Base-by-base conservation (phyloP, 2,888 invertebrate species). In the Leucophora obtusa region DNA sequence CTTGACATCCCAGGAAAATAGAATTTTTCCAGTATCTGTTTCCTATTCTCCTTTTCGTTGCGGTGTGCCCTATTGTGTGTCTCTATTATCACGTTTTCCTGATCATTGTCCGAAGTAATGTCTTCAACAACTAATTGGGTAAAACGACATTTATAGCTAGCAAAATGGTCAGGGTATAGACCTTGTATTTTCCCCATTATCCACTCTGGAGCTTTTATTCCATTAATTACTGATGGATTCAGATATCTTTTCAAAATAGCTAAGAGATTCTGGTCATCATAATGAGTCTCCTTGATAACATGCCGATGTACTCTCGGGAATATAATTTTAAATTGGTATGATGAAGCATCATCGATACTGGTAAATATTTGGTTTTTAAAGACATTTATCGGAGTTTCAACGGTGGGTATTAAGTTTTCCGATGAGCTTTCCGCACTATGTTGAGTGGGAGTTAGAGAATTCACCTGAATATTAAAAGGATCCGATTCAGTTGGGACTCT, bases 251-350 rank as follows among this genome's bases (percentile, higher is more conserved):
- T 59, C 10, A 59, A 6, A 17, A 35, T 33, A 2, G 7, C 9
- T 17, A 17, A 0, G 6, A 21, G 51, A 9, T 18, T 70, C 9
- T 17, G 17, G 14, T 73, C 58, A 1, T 68, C 28, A 50, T 72
- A 79, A 0, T 56, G 0, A n/a, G n/a, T 18, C 59, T 47, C 68
- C 0, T 21, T 76, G 10, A 83, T 51, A 4, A 75, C 62, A 15
- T 83, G 82, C 17, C 80, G 51, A 11, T 83, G 82, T 43, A 47
- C 71, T 47, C 68, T 60, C 10, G 82, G 74, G n/a, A 82, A 82
- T 8, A 60, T n/a, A 3, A 65, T 75, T 24, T 73, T 21, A 47
- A 21, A 21, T 21, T 21, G 21, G 21, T 21, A 3, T 3, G 21
- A 3, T 3, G 21, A 21, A 3, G 21, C 2, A 3, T 21, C 21